phyloP scores from a whole-genome alignment of 2,113 vertebrate genomes.

The Megaleporinus macrocephalus region DNA sequence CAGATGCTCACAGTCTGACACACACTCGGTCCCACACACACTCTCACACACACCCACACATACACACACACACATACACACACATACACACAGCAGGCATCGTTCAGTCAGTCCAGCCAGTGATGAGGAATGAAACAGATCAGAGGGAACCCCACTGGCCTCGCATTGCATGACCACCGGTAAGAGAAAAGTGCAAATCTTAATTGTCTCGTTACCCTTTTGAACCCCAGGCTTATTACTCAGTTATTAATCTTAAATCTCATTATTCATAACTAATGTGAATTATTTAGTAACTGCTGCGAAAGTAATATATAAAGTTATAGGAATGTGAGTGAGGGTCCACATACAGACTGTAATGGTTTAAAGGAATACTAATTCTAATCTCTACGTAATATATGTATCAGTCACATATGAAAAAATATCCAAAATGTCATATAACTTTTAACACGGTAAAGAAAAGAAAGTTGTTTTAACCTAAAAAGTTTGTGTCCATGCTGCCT shows the following conservation, averaged over 20 bases:
- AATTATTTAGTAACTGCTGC: neutral
- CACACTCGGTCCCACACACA: slow-evolving; percentile 59
- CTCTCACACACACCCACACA: slow-evolving; percentile 52
- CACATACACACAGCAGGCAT: slow-evolving; percentile 36
- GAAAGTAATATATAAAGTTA: neutral
- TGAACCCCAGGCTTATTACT: neutral
- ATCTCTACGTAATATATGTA: no score
- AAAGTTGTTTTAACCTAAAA: no score
- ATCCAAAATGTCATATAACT: no score
- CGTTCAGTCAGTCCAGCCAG: slow-evolving; percentile 70
- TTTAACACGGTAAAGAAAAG: no score
- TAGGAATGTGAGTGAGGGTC: neutral
- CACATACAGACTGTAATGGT: neutral
- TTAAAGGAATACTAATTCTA: no score
- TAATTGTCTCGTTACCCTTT: neutral
- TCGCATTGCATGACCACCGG: slow-evolving; percentile 75
- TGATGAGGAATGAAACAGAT: slow-evolving; percentile 65
- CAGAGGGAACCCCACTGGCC: slow-evolving; percentile 57
- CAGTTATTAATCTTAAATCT: neutral
- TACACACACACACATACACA: slow-evolving; percentile 17
- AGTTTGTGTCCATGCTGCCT: no score
- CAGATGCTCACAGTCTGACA: slow-evolving; percentile 45
- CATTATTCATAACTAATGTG: neutral
- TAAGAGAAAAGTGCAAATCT: slow-evolving; percentile 68
- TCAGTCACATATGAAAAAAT: no score